Evolutionary conservation across 2,113 vertebrate species (phyloP), one percentile per base, ranked within the genome.

Genomic region (Microtus richardsoni): DNA sequence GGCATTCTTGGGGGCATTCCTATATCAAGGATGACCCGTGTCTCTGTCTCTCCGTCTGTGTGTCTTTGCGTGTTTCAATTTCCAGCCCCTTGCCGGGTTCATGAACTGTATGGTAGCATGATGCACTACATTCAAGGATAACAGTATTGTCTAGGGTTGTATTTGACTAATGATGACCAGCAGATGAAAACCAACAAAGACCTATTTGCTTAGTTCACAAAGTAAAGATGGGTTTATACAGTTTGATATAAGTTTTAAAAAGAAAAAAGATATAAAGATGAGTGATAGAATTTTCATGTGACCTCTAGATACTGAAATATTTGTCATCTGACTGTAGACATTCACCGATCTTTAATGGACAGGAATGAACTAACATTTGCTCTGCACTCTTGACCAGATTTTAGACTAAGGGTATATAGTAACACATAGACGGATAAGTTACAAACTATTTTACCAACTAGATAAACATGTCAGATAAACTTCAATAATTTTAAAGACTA

Each of bases 221-320:
- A 9, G 24, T 49, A 92, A 90, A 47, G 64, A 83, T 88, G 49
- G 30, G 70, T 66, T 91, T 97, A 52, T 94, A 73, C 26, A 68
- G 77, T 80, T 91, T 91, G 13, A 73, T 19, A 83, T 58, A 26
- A 58, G 0, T n/a, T 58, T 4, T 78, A 7, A 39, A 83, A 66
- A 64, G 22, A 39, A 41, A 83, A 44, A 44, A 54, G 11, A 77
- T 41, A 49, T 7, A n/a, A 36, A 52, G 5, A 60, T 30, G n/a
- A 75, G 1, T 60, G 92, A 52, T 28, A 91, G 71, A 88, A 26
- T 75, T 66, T 94, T 95, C 24, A 26, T 64, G 11, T 77, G 36
- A 30, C 17, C 24, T 28, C 79, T 7, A 78, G 62, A 89, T 71
- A 58, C 22, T 82, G 71, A 95, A 70, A 64, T 91, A 77, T 79